These are phyloP conservation scores for Cuniculus paca DNA, from an alignment of 2,797 vertebrate genomes.

Conservation along the genomic window DNA sequence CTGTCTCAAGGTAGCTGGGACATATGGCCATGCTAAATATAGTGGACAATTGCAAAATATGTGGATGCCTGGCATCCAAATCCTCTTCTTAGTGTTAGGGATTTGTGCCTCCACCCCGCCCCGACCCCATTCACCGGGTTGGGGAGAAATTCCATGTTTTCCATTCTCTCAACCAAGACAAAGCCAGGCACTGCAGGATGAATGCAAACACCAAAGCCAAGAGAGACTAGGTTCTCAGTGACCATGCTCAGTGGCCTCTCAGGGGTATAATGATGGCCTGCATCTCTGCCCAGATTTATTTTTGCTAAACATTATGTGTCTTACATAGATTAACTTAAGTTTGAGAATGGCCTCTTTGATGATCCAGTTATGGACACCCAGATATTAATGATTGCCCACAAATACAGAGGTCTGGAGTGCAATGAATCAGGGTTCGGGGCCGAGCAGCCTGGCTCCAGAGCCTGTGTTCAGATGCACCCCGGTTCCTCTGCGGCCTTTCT, in stretches of 20 bases:
- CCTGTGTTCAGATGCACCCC: accelerated
- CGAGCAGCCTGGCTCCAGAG: not conserved
- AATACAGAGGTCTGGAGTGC: not conserved
- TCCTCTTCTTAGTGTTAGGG: not conserved
- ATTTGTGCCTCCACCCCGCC: too few relatives aligned
- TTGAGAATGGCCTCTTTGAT: not conserved
- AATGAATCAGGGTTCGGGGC: accelerated
- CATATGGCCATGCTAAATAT: not conserved
- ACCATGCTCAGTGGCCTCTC: accelerated
- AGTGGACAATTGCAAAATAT: not conserved
- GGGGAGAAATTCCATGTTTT: not conserved
- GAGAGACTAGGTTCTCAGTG: not conserved
- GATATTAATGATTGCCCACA: not conserved
- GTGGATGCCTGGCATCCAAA: not conserved
- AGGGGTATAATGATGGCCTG: accelerated
- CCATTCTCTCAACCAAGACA: not conserved
- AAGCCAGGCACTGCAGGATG: not conserved
- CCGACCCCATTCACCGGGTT: not conserved
- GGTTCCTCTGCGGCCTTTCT: not conserved
- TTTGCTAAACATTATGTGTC: not conserved
- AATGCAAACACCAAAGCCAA: not conserved
- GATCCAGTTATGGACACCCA: too few relatives aligned
- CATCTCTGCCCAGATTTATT: not conserved
- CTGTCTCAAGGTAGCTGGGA: not conserved
- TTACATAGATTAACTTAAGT: not conserved